Evolutionary conservation across 2,888 invertebrate genomes (phyloP).

Genomic region (Ernsta delagoae): DNA sequence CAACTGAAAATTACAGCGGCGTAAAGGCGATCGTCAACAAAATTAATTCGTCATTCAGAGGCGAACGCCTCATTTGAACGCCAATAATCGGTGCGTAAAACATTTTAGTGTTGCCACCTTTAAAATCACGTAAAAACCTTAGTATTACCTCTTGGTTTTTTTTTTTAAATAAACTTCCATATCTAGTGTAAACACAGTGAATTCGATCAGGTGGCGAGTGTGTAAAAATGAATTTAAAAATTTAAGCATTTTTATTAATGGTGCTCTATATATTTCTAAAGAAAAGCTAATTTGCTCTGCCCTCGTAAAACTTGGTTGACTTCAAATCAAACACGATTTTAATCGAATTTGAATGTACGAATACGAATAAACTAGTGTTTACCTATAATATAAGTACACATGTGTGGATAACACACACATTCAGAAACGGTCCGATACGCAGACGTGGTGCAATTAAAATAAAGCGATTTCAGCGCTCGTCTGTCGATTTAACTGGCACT

Average conservation of each 20-base stretch:
- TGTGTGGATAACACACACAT: constrained; percentile 10
- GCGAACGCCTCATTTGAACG: constrained; percentile 66
- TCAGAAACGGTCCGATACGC: constrained; percentile 26
- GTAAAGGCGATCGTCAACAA: constrained; percentile 67
- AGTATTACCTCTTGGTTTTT: constrained; percentile 17
- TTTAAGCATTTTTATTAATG: too few relatives aligned
- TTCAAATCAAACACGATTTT: too few relatives aligned
- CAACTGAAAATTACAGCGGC: constrained; percentile 64
- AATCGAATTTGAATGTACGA: too few relatives aligned
- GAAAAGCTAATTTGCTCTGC: too few relatives aligned
- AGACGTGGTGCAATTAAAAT: constrained; percentile 57
- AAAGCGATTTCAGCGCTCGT: constrained; percentile 60
- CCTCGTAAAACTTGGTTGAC: too few relatives aligned
- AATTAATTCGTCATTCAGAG: constrained; percentile 71
- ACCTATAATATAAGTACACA: too few relatives aligned
- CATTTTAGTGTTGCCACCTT: constrained; percentile 63
- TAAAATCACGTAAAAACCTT: constrained; percentile 49
- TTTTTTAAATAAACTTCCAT: too few relatives aligned
- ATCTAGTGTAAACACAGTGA: too few relatives aligned
- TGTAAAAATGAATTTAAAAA: too few relatives aligned
- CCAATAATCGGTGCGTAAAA: constrained; percentile 73
- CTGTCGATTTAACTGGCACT: constrained; percentile 63
- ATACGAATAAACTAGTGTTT: too few relatives aligned
- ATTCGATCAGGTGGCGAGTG: too few relatives aligned
- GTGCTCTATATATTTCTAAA: too few relatives aligned